Evolutionary conservation across 2,113 vertebrate genomes (phyloP).

Genomic region (Theristicus caerulescens): DNA sequence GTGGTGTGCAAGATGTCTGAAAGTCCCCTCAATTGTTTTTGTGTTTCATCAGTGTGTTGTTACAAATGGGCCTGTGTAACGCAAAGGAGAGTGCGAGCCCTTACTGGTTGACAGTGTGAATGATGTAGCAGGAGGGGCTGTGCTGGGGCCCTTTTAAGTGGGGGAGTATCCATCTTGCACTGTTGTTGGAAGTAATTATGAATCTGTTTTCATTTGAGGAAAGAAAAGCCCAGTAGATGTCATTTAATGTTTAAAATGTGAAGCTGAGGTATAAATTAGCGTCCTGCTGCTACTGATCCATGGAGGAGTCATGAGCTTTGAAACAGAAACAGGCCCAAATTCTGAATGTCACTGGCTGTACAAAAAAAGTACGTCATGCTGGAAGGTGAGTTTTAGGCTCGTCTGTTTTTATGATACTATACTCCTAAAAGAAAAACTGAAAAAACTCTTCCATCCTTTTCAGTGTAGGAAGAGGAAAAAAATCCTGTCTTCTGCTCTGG

Average conservation of each 20-base stretch:
- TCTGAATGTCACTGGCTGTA: background rate
- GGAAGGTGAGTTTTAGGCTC: background rate
- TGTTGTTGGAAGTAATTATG: background rate
- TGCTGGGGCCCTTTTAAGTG: background rate
- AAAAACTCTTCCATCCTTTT: background rate
- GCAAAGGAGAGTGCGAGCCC: background rate
- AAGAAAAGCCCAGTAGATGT: background rate
- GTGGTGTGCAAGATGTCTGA: constrained; percentile 37
- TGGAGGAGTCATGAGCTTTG: background rate
- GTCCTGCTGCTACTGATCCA: background rate
- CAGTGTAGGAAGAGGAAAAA: background rate
- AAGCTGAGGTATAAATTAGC: background rate
- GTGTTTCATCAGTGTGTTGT: constrained; percentile 11
- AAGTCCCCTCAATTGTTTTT: constrained; percentile 10
- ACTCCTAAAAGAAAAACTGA: background rate
- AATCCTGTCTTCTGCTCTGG: background rate
- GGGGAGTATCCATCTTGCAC: background rate
- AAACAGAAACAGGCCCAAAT: background rate
- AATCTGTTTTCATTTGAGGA: background rate
- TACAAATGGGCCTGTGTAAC: background rate
- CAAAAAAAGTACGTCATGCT: background rate
- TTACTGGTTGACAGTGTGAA: background rate
- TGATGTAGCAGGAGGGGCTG: background rate
- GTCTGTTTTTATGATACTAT: background rate
- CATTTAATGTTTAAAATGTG: constrained; percentile 18